Conservation (phyloP, 2,797 vertebrate genomes). For the Neomorphus geoffroyi region DNA sequence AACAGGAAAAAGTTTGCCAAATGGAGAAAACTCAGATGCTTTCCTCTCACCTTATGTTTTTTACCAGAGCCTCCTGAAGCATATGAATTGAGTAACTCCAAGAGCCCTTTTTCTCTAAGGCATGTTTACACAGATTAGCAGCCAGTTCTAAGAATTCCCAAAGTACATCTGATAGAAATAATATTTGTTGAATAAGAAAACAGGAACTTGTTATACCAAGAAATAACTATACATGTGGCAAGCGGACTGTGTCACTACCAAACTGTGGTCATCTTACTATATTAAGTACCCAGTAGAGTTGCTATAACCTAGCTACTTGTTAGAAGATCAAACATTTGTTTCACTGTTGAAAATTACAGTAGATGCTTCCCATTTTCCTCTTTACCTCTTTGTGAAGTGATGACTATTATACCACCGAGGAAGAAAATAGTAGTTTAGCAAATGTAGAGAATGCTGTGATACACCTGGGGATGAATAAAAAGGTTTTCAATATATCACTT, state of each 20-base stretch:
- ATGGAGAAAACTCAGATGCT: not conserved
- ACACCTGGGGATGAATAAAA: not conserved
- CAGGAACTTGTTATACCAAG: not conserved
- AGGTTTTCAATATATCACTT: rapidly evolving
- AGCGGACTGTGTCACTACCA: not conserved
- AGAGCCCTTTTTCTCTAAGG: not conserved
- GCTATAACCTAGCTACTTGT: not conserved
- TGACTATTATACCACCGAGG: not conserved
- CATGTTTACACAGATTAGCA: not conserved
- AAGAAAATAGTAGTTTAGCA: not conserved
- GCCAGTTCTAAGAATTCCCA: not conserved
- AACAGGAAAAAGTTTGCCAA: not conserved
- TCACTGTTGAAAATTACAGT: not conserved
- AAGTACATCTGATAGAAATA: not conserved
- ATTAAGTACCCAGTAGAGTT: not conserved
- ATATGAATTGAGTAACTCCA: not conserved
- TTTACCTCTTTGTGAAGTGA: not conserved
- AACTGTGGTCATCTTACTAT: not conserved
- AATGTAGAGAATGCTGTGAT: not conserved
- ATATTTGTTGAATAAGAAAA: not conserved
- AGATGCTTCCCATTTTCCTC: not conserved
- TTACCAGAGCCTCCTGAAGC: not conserved
- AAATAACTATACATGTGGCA: not conserved
- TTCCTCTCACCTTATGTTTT: not conserved
- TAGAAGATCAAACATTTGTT: not conserved